These are phyloP conservation scores for Acleris holmiana DNA, from an alignment of 2,888 invertebrate genomes.

Conservation along the genomic window DNA sequence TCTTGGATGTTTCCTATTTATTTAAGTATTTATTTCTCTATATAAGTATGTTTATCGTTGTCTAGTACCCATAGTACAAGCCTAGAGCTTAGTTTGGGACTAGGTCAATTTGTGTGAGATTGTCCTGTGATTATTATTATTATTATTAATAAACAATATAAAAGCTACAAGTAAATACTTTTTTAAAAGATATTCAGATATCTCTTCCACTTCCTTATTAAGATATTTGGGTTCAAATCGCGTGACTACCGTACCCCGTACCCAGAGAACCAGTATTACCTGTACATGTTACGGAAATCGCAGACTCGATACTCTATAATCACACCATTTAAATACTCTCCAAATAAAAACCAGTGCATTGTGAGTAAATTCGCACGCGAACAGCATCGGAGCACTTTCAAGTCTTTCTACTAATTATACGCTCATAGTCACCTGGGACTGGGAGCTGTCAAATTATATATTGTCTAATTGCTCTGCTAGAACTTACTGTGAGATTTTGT, in stretches of 20 bases:
- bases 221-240: conserved; percentile 9
- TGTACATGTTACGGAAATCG: conserved; percentile 20
- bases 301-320: conserved; percentile 19
- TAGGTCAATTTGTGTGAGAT: no score
- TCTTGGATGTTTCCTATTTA: no score
- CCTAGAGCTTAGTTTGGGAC: no score
- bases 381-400: conserved; percentile 35
- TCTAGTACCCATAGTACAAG: no score
- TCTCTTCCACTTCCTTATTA: conserved; percentile 5
- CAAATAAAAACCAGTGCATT: conserved; percentile 34
- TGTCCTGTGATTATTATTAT: no score
- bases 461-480: conserved; percentile 30
- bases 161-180: no score
- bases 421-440: conserved; percentile 9
- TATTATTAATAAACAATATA: no score
- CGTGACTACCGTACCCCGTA: conserved; percentile 2
- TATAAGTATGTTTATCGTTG: no score
- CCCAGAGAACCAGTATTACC: conserved; percentile 7
- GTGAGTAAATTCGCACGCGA: conserved; percentile 37
- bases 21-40: no score
- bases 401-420: conserved; percentile 25
- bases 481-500: conserved; percentile 21
- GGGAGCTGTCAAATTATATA: conserved; percentile 27
- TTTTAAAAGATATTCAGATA: background rate
- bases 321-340: conserved; percentile 22